A percentile compares a stretch with the other conserved stretches of the same genome.
phyloP scores from a whole-genome alignment of 2,113 vertebrate genomes.

The Symphodus melops region DNA sequence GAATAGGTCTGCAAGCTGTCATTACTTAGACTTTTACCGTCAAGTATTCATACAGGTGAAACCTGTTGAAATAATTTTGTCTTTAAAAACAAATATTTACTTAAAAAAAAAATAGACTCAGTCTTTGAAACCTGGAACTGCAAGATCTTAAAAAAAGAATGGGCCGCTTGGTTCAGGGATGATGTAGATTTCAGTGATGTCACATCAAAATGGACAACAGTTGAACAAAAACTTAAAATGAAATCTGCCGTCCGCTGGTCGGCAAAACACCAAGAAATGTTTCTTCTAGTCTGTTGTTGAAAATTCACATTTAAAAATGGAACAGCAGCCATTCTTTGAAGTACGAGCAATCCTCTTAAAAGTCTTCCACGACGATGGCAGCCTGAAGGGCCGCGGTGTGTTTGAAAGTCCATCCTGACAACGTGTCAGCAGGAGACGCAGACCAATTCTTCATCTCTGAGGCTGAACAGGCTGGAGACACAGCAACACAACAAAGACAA shows the following conservation, averaged over 20 bases:
- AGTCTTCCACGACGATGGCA: not conserved
- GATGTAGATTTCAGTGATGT: not conserved
- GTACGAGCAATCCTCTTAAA: not conserved
- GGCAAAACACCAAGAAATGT: not conserved
- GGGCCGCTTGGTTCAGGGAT: not conserved
- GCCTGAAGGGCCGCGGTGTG: not conserved
- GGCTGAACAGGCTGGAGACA: not conserved
- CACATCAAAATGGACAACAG: slow-evolving; percentile 1
- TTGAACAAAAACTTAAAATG: not conserved
- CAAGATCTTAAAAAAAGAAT: not conserved
- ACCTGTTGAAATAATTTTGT: not conserved
- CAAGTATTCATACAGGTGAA: slow-evolving; percentile 7
- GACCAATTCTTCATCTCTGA: not conserved
- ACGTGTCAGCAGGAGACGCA: not conserved
- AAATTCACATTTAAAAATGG: slow-evolving; percentile 19
- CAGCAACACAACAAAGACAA: slow-evolving; percentile 2
- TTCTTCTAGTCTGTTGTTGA: slow-evolving; percentile 7
- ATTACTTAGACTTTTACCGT: not conserved
- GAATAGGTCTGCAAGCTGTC: not conserved
- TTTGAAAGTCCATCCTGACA: not conserved
- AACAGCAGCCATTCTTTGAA: slow-evolving; percentile 7
- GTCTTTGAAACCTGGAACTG: not conserved
- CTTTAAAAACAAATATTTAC: not conserved
- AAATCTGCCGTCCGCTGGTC: not conserved
- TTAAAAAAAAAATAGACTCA: not conserved